These are phyloP conservation scores for Anser cygnoides DNA, from an alignment of 2,113 vertebrate species.

Conservation along the genomic window DNA sequence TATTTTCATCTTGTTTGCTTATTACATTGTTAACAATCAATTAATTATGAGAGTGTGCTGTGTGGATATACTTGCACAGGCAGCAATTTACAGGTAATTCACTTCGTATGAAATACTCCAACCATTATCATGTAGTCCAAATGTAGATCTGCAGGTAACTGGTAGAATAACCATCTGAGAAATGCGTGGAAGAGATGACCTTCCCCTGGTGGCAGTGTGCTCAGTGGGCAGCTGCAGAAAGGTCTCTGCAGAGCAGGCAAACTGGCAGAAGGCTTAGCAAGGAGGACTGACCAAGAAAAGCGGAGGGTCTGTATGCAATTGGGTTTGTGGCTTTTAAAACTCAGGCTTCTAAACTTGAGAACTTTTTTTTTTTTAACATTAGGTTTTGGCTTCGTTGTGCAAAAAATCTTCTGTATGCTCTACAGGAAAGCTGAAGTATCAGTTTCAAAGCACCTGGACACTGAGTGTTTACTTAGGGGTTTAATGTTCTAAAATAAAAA, in stretches of 20 bases:
- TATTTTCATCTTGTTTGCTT: background rate
- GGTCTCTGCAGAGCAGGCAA: background rate
- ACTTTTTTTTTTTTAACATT: background rate
- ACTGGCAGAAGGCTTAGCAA: background rate
- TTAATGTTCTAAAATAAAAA: background rate
- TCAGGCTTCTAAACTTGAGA: fast-evolving
- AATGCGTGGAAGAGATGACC: background rate
- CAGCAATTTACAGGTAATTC: background rate
- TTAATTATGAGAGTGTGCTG: background rate
- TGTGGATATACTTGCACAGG: background rate
- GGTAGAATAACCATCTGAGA: fast-evolving
- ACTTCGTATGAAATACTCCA: background rate
- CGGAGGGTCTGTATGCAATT: background rate
- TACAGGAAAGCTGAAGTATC: background rate
- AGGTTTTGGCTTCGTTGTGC: background rate
- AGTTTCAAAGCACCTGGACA: background rate
- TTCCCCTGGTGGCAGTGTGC: background rate
- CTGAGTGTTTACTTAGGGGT: background rate
- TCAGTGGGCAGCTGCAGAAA: background rate
- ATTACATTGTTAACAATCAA: background rate
- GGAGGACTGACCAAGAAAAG: background rate
- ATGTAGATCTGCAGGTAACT: background rate
- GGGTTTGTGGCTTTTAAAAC: background rate
- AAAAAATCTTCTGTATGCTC: background rate
- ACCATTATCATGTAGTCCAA: background rate